Conservation (phyloP, 2,113 vertebrate genomes). For the Clarias batrachus region DNA sequence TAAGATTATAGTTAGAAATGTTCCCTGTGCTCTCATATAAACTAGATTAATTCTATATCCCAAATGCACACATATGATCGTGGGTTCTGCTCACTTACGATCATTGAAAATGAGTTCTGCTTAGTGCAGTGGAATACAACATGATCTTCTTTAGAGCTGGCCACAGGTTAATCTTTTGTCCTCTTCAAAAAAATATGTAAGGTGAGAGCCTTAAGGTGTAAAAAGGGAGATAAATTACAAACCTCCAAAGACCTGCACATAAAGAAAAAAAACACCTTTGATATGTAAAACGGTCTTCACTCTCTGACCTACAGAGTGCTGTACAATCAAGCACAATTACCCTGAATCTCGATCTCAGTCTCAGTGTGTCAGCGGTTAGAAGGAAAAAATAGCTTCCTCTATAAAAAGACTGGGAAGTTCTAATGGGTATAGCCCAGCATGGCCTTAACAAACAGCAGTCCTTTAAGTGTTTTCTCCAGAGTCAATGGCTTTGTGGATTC, state of each 20-base stretch:
- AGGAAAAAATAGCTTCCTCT: conserved; percentile 5
- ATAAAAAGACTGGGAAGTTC: conserved; percentile 31
- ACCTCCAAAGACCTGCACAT: conserved; percentile 28
- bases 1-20: not conserved
- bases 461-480: conserved; percentile 30
- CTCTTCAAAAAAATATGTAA: conserved; percentile 14
- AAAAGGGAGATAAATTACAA: conserved; percentile 49
- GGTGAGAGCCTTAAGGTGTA: conserved; percentile 40
- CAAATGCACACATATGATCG: not conserved
- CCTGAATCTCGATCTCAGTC: conserved; percentile 25
- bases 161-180: conserved; percentile 20
- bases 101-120: not conserved
- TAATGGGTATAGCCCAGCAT: conserved; percentile 30
- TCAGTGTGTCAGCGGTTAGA: conserved; percentile 13
- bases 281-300: conserved; percentile 49
- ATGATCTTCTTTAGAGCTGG: not conserved
- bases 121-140: not conserved
- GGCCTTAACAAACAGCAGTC: conserved; percentile 35
- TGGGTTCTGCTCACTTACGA: not conserved
- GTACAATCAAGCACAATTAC: conserved; percentile 50
- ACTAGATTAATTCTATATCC: conserved; percentile 4
- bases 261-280: conserved; percentile 18
- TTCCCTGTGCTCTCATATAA: not conserved
- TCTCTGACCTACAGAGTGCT: conserved; percentile 39
- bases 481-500: conserved; percentile 10